Conservation (phyloP, 2,113 vertebrate species). For the Poicephalus meyeri region DNA sequence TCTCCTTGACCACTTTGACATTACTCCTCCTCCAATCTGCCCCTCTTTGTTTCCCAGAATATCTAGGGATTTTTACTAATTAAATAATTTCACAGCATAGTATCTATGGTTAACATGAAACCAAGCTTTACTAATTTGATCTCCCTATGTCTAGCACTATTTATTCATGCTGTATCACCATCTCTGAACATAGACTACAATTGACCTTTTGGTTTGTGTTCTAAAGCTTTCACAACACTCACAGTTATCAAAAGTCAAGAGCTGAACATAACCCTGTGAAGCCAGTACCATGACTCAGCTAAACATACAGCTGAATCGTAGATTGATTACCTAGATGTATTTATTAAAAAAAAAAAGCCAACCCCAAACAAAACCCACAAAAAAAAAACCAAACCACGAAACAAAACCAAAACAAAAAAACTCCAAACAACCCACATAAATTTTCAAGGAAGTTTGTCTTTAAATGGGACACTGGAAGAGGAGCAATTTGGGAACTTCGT, state of each 20-base stretch:
- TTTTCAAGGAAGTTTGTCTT: background rate
- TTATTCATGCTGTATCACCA: background rate
- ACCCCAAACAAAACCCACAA: background rate
- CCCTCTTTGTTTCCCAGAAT: background rate
- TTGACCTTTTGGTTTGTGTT: background rate
- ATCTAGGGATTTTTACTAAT: constrained; percentile 34
- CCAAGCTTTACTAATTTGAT: constrained; percentile 42
- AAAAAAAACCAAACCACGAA: background rate
- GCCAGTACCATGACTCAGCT: rapidly evolving
- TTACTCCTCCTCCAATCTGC: background rate
- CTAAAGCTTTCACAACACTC: background rate
- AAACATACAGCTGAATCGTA: background rate
- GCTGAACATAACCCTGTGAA: background rate
- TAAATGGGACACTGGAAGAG: background rate
- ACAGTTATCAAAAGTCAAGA: background rate
- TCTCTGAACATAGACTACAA: background rate
- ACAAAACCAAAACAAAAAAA: too few relatives aligned
- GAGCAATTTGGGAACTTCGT: background rate
- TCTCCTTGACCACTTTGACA: background rate
- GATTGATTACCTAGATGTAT: background rate
- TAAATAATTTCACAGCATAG: constrained; percentile 31
- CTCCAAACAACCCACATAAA: background rate
- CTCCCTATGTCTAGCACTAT: background rate
- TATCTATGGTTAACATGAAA: background rate
- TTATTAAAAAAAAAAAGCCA: background rate